Percentiles rank a stretch among this genome's conserved stretches.
These are phyloP conservation scores for Ammodramus savannarum DNA, from an alignment of 2,113 vertebrate genomes.

Conservation along the genomic window DNA sequence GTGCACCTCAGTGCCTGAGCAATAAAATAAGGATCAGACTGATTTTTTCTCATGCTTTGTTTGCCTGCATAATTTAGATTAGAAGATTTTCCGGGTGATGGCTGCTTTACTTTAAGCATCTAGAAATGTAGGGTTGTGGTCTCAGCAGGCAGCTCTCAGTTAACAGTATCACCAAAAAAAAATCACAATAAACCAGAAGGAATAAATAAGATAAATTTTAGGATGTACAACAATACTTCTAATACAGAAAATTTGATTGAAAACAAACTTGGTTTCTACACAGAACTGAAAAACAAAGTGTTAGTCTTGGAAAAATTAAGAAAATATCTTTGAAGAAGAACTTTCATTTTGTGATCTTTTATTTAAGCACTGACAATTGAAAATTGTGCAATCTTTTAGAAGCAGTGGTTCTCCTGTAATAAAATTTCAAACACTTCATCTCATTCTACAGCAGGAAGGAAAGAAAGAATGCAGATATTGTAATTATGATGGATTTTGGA, in stretches of 20 bases:
- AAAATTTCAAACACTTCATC: not conserved
- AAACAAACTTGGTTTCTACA: not conserved
- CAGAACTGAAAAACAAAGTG: not conserved
- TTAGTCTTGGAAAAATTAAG: not conserved
- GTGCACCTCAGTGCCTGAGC: not conserved
- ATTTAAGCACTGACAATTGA: not conserved
- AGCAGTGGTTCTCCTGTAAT: not conserved
- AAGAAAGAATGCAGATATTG: not conserved
- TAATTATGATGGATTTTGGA: not conserved
- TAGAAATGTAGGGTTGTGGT: not conserved
- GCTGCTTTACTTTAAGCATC: not conserved
- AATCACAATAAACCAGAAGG: not conserved
- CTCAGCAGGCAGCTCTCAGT: not conserved
- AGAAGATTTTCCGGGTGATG: not conserved
- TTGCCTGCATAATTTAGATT: not conserved
- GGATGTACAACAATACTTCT: not conserved
- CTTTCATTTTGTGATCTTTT: not conserved
- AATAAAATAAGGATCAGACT: not conserved
- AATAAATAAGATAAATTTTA: not conserved
- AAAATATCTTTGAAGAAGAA: not conserved
- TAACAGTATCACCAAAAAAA: not conserved
- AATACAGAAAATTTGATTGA: not conserved
- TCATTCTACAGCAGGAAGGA: not conserved
- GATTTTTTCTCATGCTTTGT: not conserved
- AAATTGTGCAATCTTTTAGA: not conserved